These are phyloP conservation scores for Aleadryas rufinucha DNA, from an alignment of 2,113 vertebrate species.

Conservation along the genomic window DNA sequence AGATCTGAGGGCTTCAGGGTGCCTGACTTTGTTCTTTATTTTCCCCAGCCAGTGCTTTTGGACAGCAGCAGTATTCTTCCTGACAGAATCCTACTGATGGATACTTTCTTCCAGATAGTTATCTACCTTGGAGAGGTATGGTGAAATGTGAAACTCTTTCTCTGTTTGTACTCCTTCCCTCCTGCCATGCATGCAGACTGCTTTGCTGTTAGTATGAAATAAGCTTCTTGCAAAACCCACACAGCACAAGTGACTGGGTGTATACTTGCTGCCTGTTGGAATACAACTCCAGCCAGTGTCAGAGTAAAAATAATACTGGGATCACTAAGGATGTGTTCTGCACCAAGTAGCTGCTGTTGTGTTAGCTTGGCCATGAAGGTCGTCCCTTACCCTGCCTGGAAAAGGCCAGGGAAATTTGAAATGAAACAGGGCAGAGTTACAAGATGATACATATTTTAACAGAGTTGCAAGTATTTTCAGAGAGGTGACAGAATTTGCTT, in stretches of 20 bases:
- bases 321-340: neutral
- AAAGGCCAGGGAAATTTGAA: neutral
- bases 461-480: neutral
- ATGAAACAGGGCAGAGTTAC: neutral
- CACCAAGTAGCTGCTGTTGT: neutral
- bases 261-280: neutral
- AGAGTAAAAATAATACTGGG: neutral
- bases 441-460: neutral
- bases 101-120: conserved; percentile 98
- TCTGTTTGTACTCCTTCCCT: neutral
- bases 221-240: neutral
- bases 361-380: neutral
- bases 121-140: conserved; percentile 95
- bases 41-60: conserved; percentile 88
- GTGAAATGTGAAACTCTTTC: fast-evolving
- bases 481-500: neutral
- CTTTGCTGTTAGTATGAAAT: neutral
- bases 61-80: conserved; percentile 97
- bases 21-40: neutral
- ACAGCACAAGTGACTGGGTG: neutral
- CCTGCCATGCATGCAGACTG: neutral
- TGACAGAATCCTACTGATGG: conserved; percentile 95
- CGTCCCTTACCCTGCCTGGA: neutral
- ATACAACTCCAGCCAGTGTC: neutral
- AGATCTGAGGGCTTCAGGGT: neutral